phyloP scores from a whole-genome alignment of 1,140 invertebrate species.

The Odontomachus brunneus region DNA sequence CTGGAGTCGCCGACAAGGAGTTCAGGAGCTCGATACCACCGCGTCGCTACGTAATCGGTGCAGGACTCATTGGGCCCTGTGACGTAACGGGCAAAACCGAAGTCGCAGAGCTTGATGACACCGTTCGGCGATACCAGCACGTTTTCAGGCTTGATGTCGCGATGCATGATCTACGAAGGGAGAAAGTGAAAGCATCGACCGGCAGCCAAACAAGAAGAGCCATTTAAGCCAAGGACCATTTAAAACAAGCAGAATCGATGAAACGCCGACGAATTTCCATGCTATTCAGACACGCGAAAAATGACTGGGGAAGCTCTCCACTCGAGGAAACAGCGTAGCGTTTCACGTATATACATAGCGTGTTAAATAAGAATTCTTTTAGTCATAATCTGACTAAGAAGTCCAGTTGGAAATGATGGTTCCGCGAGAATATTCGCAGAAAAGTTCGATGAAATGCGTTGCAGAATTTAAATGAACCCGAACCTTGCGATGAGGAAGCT shows the following conservation, averaged over 20 bases:
- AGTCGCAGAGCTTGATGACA: constrained; percentile 95
- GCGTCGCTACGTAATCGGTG: constrained; percentile 93
- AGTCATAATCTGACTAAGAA: too few species aligned
- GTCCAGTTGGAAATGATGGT: too few species aligned
- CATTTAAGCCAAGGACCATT: background rate
- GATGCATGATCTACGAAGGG: constrained; percentile 91
- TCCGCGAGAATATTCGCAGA: too few species aligned
- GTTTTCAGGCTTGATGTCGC: constrained; percentile 97
- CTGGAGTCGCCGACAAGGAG: constrained; percentile 91
- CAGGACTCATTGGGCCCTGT: constrained; percentile 89
- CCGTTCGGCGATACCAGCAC: constrained; percentile 92
- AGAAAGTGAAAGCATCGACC: background rate
- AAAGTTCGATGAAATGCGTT: too few species aligned
- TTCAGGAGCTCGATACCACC: constrained; percentile 96
- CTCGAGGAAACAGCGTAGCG: background rate
- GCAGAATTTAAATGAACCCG: too few species aligned
- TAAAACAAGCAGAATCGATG: background rate
- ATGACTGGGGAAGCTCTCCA: background rate
- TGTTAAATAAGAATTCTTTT: too few species aligned
- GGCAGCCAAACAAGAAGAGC: background rate
- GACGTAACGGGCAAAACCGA: constrained; percentile 92
- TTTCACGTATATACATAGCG: too few species aligned
- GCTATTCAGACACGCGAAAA: background rate
- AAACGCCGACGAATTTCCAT: background rate
- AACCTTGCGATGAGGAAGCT: too few species aligned